Conservation (phyloP, 2,797 vertebrate genomes). For the Anguilla pacifica region DNA sequence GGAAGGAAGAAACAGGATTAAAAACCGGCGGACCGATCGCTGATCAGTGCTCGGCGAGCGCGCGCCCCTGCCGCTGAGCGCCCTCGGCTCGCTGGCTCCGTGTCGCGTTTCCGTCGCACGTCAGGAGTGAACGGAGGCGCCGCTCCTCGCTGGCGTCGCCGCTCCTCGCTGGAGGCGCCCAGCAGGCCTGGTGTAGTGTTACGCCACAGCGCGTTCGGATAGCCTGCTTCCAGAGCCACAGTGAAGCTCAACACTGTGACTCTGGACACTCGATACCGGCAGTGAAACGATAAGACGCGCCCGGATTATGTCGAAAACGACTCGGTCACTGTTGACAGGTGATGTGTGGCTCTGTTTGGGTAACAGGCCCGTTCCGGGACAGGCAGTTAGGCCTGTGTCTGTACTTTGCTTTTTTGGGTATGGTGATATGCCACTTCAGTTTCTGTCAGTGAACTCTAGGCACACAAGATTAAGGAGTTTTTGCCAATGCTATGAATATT, state of each 20-base stretch:
- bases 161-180: background rate
- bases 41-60: background rate
- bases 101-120: background rate
- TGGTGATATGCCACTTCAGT: too few relatives aligned
- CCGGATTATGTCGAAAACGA: background rate
- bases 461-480: too few relatives aligned
- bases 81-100: too few relatives aligned
- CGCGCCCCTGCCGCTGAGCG: background rate
- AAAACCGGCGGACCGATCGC: background rate
- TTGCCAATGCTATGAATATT: too few relatives aligned
- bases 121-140: background rate
- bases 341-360: background rate
- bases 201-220: background rate
- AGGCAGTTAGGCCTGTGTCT: background rate
- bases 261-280: background rate
- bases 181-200: background rate
- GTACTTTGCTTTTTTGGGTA: too few relatives aligned
- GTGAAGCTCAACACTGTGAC: background rate
- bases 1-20: background rate
- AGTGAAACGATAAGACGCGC: background rate
- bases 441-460: too few relatives aligned
- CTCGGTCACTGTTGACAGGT: background rate
- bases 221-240: background rate
- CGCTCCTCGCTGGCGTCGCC: background rate
- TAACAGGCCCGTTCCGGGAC: background rate